Conservation (phyloP, 1,140 invertebrate species). For the Lordiphosa stackelbergi region DNA sequence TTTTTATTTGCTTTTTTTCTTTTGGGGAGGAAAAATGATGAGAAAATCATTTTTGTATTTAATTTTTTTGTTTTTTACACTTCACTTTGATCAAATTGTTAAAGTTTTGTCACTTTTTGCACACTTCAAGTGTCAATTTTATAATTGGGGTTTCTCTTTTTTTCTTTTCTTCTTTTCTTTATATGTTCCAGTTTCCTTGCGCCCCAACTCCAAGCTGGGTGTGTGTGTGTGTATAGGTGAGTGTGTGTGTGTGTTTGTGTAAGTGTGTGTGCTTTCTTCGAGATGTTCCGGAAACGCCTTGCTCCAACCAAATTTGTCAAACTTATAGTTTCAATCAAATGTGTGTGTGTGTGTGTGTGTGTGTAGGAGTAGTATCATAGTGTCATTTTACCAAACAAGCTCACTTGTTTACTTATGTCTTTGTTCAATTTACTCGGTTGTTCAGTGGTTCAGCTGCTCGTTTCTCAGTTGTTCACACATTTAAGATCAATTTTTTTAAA, state of each 20-base stretch:
- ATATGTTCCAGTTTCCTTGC: slow-evolving; percentile 30
- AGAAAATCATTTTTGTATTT: not conserved
- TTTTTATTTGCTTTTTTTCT: slow-evolving; percentile 1
- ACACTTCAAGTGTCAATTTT: slow-evolving; percentile 16
- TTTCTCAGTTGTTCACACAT: too few relatives aligned
- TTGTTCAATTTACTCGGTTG: not conserved
- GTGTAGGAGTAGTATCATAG: not conserved
- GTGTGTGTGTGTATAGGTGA: slow-evolving; percentile 5
- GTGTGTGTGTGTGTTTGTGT: slow-evolving; percentile 18
- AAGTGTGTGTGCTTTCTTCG: slow-evolving; percentile 9
- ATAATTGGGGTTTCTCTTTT: slow-evolving; percentile 6
- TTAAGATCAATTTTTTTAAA: too few relatives aligned
- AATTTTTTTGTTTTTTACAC: slow-evolving; percentile 8
- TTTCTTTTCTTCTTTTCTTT: slow-evolving; percentile 4
- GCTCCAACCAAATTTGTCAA: too few relatives aligned
- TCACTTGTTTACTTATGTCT: not conserved
- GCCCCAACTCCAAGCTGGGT: slow-evolving; percentile 54
- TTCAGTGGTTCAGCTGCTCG: not conserved
- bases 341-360: slow-evolving; percentile 11
- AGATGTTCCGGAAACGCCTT: too few relatives aligned
- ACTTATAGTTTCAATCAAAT: too few relatives aligned
- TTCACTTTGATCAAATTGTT: slow-evolving; percentile 11
- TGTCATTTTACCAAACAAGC: not conserved
- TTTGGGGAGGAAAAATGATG: not conserved
- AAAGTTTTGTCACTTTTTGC: slow-evolving; percentile 7